Base-by-base conservation (phyloP, 2,888 invertebrate species). In the Phaonia tiefii region DNA sequence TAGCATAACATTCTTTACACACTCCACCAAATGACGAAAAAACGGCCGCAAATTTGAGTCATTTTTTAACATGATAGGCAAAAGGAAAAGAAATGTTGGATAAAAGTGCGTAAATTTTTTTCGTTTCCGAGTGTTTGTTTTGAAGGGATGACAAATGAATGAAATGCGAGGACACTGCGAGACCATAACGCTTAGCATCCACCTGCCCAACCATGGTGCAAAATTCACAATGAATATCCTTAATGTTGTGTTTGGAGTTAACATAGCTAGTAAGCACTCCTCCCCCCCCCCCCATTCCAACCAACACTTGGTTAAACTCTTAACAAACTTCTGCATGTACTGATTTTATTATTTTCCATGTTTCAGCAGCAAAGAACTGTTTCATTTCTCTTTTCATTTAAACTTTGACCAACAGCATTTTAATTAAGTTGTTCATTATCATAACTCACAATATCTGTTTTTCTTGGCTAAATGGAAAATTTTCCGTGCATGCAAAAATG, bases 1-100 rank as follows among this genome's bases (percentile, higher is more conserved):
- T 78, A 71, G 69, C 51, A 75, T 49, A 75, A 78, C 78, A 81
- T 81, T 72, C 78, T 75, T 78, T 78, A 81, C 46, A 81, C 46
- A 42, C 42, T 37, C 17, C 63, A 56, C n/a, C 1, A 25, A 56
- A 26, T n/a, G 26, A 8, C 56, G 13, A 65, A 65, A 70, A 77
- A 80, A 76, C 60, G 69, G 75, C 69, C 76, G 63, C 49, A 76
- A 76, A 80, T 79, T 74, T 67, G 67, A 51, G 10, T 42, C 17
- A 0, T 49, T 58, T n/a, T 80, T 69, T 10, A 44, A 15, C 37
- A 63, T 63, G 63, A 42, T 15, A 63, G n/a, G 42, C 25, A 25
- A 17, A 51, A 5, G 8, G 22, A 22, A 31, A 31, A 5, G 31
- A 31, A 31, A 49, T 1, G 46, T 49, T 17, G 46, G 46, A 20